These are phyloP conservation scores for Aethes cnicana DNA, from an alignment of 2,888 invertebrate genomes.

Conservation along the genomic window DNA sequence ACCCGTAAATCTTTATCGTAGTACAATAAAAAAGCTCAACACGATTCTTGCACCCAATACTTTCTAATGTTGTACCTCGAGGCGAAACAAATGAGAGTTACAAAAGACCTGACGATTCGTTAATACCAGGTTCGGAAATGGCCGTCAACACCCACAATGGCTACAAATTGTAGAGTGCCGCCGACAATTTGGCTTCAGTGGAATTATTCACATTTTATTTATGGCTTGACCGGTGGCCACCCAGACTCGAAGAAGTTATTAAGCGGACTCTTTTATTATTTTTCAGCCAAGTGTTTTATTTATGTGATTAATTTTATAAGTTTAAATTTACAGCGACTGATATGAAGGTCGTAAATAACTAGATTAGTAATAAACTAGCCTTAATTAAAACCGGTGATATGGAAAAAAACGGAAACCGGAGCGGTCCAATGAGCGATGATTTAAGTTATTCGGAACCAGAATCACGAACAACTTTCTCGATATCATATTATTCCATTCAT, in stretches of 20 bases:
- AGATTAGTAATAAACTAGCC: conserved; percentile 27
- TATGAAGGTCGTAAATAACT: conserved; percentile 11
- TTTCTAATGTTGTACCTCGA: conserved; percentile 76
- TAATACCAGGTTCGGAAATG: conserved; percentile 44
- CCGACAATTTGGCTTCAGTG: conserved; percentile 19
- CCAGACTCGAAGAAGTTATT: conserved; percentile 9
- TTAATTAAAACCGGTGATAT: conserved; percentile 50
- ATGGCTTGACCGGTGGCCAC: conserved; percentile 14
- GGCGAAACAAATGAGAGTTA: conserved; percentile 69
- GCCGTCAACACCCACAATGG: conserved; percentile 40
- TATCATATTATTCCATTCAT: conserved; percentile 45
- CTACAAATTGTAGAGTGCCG: conserved; percentile 31
- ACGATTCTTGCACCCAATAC: conserved; percentile 53
- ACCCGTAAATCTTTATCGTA: conserved; percentile 71
- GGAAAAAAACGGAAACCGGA: conserved; percentile 54
- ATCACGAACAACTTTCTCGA: conserved; percentile 67
- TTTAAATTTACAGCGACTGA: conserved; percentile 3
- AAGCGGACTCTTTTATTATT: not conserved
- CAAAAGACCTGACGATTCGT: conserved; percentile 60
- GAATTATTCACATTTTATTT: conserved; percentile 26
- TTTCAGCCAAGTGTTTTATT: conserved; percentile 4
- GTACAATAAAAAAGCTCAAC: conserved; percentile 50
- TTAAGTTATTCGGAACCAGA: conserved; percentile 56
- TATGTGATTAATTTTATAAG: conserved; percentile 1
- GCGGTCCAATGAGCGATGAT: conserved; percentile 49